Evolutionary conservation across 2,113 vertebrate genomes (phyloP), one percentile per base, ranked within the genome.

Genomic region (Catharus minimus): DNA sequence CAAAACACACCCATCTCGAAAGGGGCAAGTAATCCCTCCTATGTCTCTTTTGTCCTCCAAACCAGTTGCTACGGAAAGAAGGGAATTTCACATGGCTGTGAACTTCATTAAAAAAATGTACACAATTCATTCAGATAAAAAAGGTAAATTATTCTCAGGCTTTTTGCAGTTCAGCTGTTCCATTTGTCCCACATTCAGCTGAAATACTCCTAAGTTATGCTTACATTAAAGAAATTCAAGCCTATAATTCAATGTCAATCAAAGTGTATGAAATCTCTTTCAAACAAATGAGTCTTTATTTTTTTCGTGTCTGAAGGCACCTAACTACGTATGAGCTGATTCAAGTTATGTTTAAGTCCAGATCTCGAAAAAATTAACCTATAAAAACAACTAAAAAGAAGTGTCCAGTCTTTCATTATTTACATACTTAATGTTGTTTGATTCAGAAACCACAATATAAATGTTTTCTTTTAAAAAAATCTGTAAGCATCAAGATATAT

Each of bases 361-460:
- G 43, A 72, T 81, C 50, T 81, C 5, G 3, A 91, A 86, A 82
- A 94, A 85, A 67, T 21, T 69, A 71, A 39, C 32, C 6, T 16
- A 22, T 83, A 94, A 67, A 52, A 33, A 10, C 2, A n/a, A 21
- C 33, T 5, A 12, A 76, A 61, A 68, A 89, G 7, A 76, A 86
- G 67, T 75, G 36, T 74, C 55, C 93, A 96, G 94, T 83, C 88
- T 95, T 92, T 89, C 90, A 66, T 92, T 97, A 97, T 96, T 98
- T 96, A 97, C 96, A 96, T 97, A 98, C 97, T 97, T 98, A 97
- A 96, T 93, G 86, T 89, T 97, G 92, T 96, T 97, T 96, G 95
- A 98, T 96, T 97, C 94, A 92, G 85, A 96, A 96, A 95, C 97
- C 97, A 86, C 93, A 96, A 89, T 46, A 95, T 93, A 97, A 98